These are phyloP conservation scores for Agrotis segetum DNA, from an alignment of 2,888 invertebrate species.

Conservation along the genomic window DNA sequence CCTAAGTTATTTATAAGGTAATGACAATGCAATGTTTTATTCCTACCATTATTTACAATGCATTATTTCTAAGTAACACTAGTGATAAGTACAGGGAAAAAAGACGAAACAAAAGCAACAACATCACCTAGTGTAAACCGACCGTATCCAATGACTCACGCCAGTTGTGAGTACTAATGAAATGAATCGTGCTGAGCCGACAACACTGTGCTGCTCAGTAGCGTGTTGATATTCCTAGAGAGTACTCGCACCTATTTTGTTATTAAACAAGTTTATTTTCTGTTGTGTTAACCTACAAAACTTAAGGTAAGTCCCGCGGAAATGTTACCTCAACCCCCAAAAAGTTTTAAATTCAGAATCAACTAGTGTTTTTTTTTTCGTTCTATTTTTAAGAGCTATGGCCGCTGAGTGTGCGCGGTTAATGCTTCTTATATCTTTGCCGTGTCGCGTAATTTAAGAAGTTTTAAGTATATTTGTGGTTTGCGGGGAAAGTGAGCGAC, in stretches of 20 bases:
- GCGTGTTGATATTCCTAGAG: constrained; percentile 54
- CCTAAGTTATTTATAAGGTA: too few species aligned
- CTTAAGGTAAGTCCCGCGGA: constrained; percentile 52
- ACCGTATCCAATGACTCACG: constrained; percentile 60
- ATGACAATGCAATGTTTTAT: too few species aligned
- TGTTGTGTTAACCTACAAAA: constrained; percentile 19
- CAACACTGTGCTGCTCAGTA: constrained; percentile 54
- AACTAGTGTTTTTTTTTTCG: neutral
- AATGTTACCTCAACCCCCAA: neutral
- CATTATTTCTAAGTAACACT: too few species aligned
- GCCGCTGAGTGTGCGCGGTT: constrained; percentile 35
- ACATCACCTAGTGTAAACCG: constrained; percentile 43
- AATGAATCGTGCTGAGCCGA: constrained; percentile 56
- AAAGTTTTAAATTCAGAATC: neutral
- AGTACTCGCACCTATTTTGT: constrained; percentile 51
- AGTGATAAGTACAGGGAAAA: neutral
- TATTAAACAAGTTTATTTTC: constrained; percentile 29
- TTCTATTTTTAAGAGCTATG: constrained; percentile 6
- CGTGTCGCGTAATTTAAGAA: constrained; percentile 7
- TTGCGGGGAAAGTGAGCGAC: constrained; percentile 23
- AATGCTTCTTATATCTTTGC: neutral
- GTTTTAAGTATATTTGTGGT: constrained; percentile 4
- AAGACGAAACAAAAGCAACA: neutral
- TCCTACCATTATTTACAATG: neutral
- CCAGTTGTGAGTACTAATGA: constrained; percentile 57